Conservation (phyloP, 2,797 vertebrate genomes). For the Sebastes iracundus region DNA sequence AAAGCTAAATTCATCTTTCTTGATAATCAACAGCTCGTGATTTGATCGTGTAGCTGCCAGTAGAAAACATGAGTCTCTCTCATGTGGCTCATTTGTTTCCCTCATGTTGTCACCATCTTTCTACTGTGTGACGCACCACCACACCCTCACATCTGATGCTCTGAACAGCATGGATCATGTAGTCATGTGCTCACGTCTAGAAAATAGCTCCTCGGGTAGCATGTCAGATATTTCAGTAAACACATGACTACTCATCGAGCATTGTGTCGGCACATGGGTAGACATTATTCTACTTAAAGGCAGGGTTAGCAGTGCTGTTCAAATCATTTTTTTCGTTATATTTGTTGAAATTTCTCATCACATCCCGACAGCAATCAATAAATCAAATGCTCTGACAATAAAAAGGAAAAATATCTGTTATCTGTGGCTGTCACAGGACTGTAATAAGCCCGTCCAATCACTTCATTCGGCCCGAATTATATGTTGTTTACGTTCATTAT, state of each 20-base stretch:
- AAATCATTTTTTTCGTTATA: too few relatives aligned
- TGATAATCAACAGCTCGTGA: neutral
- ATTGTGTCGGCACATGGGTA: neutral
- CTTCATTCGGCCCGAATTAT: too few relatives aligned
- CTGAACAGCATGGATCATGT: neutral
- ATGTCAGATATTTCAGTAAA: neutral
- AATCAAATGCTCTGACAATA: too few relatives aligned
- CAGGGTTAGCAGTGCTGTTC: too few relatives aligned
- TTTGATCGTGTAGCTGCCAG: neutral
- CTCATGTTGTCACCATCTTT: neutral
- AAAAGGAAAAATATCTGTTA: too few relatives aligned
- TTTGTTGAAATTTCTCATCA: too few relatives aligned
- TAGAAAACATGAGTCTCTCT: neutral
- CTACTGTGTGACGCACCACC: neutral
- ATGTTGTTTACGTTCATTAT: too few relatives aligned
- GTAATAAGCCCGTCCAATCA: too few relatives aligned
- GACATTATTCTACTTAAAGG: neutral
- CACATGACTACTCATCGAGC: neutral
- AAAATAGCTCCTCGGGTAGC: neutral
- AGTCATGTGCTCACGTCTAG: neutral
- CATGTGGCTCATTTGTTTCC: neutral
- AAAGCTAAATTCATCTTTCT: neutral
- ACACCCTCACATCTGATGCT: neutral
- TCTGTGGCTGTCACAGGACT: too few relatives aligned
- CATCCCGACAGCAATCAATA: too few relatives aligned